phyloP scores from a whole-genome alignment of 2,888 invertebrate species.

The Seira sanloemensis region DNA sequence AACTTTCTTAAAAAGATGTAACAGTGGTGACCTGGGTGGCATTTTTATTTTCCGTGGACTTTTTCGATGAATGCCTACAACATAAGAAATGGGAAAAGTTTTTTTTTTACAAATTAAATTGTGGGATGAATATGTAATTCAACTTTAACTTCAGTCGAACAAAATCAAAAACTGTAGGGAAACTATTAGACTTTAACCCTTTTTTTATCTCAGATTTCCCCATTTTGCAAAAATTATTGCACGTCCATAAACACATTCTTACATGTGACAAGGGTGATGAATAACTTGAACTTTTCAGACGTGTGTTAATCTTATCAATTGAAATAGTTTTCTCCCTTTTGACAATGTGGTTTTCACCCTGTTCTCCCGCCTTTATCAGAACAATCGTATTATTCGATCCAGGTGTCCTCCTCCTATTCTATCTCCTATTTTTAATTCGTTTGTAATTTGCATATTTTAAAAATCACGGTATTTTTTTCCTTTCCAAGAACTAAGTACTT shows the following conservation, averaged over 20 bases:
- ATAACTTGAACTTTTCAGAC: background rate
- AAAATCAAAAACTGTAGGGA: background rate
- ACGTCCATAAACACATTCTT: background rate
- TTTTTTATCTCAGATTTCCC: background rate
- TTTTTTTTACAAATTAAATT: background rate
- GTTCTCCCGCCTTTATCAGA: conserved; percentile 1
- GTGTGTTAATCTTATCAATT: conserved; percentile 1
- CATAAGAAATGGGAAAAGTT: conserved; percentile 1
- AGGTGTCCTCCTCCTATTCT: background rate
- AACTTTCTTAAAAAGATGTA: conserved; percentile 17
- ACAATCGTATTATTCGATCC: background rate
- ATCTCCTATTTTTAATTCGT: background rate
- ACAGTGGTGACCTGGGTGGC: background rate
- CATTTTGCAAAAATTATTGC: background rate
- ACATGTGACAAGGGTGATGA: background rate
- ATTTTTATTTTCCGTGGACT: background rate
- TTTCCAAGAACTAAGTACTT: background rate
- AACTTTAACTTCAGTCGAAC: background rate
- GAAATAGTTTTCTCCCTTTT: background rate
- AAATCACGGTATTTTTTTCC: background rate
- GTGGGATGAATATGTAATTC: too few relatives aligned
- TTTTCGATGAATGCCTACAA: background rate
- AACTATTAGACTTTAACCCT: background rate
- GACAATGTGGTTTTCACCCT: background rate
- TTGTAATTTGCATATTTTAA: background rate